Conservation (phyloP, 2,113 vertebrate species). For the Typhlomys cinereus region DNA sequence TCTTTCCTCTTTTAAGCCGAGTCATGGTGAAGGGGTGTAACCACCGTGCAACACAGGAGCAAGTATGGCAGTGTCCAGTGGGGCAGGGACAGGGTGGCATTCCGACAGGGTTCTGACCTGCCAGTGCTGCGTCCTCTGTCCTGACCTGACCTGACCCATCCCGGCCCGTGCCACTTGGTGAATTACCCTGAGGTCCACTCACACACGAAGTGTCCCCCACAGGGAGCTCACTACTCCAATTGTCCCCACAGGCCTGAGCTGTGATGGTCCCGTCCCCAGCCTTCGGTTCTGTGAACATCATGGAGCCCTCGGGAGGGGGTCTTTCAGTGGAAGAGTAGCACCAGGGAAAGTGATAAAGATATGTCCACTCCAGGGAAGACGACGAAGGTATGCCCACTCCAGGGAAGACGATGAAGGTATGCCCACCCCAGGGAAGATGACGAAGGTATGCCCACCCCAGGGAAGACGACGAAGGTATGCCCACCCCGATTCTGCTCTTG, state of each 20-base stretch:
- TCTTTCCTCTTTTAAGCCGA: background rate
- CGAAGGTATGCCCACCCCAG: no score
- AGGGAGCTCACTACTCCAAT: background rate
- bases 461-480: background rate
- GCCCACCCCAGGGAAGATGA: no score
- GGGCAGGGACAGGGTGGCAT: background rate
- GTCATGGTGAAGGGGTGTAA: background rate
- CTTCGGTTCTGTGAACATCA: background rate
- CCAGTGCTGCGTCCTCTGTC: background rate
- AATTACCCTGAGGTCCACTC: rapidly evolving
- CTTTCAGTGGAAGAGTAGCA: background rate
- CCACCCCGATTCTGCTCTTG: background rate
- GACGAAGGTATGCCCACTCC: no score
- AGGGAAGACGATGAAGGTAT: no score
- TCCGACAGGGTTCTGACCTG: background rate
- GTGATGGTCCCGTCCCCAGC: background rate
- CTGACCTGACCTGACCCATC: rapidly evolving
- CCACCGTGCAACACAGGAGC: no score
- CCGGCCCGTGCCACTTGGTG: background rate
- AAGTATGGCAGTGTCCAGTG: no score
- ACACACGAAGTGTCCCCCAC: no score
- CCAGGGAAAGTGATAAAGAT: background rate
- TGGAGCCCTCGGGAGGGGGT: background rate
- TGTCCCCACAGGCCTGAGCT: background rate
- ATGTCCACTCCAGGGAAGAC: no score